Evolutionary conservation across 2,888 invertebrate genomes (phyloP), one percentile per base, ranked within the genome.

Genomic region (Craniophora ligustri): DNA sequence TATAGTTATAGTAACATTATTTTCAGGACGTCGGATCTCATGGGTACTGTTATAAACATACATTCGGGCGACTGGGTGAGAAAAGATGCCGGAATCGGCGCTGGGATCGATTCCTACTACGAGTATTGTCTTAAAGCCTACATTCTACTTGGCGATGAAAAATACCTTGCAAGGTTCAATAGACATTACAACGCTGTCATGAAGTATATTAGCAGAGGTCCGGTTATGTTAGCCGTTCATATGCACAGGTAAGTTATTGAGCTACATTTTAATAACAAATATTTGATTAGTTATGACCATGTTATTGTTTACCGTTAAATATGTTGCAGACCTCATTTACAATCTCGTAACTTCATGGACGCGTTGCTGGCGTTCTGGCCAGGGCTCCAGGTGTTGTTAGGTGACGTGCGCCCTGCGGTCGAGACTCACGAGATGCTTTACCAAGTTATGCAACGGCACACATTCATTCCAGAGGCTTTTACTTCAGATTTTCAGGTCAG

Each of bases 381-480:
- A 0, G 99, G 99, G 0, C 92, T 99, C 11, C 99, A 99, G 93
- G 98, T 98, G 68, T 74, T 95, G 3, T 94, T 95, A 76, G 99
- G 99, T 0, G 99, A 99, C 85, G 95, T 99, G 8, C 97, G 98
- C 78, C 98, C 99, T 6, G 99, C 99, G 0, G 98, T 99, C n/a
- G 99, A 99, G 93, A 99, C 98, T 0, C 99, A 99, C 84, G 99
- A 99, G 89, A 99, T 99, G 98, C 94, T 99, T 2, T 99, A 98
- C 87, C 99, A 99, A 92, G 98, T 99, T 10, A 98, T 99, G 96
- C 98, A 99, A 89, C 95, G 98, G 78, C 99, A 99, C 88, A 99
- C 98, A 63, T 99, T 99, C 88, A 96, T 99, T 78, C 99, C 99
- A 0, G 99, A 99, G 94, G 99, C 99, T 3, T 99, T 99, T 87